phyloP scores from a whole-genome alignment of 1,140 invertebrate species.

The Danaus plexippus region DNA sequence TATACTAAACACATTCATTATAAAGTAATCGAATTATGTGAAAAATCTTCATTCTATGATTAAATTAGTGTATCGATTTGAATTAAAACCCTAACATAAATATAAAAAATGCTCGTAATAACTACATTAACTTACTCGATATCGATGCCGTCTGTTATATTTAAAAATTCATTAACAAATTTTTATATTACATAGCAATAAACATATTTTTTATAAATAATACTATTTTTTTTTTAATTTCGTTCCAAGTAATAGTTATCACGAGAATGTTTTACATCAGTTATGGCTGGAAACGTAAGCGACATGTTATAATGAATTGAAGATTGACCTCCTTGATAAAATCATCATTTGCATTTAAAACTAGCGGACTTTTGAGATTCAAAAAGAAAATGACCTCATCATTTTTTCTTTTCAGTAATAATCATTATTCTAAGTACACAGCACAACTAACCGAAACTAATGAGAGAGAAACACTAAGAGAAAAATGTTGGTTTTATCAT shows the following conservation, averaged over 20 bases:
- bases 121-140: too few species aligned
- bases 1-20: background rate
- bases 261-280: too few species aligned
- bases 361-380: constrained; percentile 66
- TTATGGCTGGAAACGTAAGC: too few species aligned
- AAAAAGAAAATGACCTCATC: constrained; percentile 54
- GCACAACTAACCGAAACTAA: constrained; percentile 68
- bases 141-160: too few species aligned
- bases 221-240: too few species aligned
- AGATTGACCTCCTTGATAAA: constrained; percentile 25
- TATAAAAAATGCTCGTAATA: too few species aligned
- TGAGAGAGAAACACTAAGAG: constrained; percentile 59
- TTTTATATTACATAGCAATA: too few species aligned
- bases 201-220: too few species aligned
- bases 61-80: background rate
- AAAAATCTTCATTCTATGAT: background rate
- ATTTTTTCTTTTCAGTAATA: constrained; percentile 38
- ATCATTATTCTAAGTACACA: constrained; percentile 68
- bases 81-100: background rate
- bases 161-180: too few species aligned
- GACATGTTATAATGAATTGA: too few species aligned
- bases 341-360: constrained; percentile 52
- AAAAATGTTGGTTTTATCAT: constrained; percentile 34
- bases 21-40: background rate
- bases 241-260: too few species aligned